These are phyloP conservation scores for Platycheirus rosarum DNA, from an alignment of 2,888 invertebrate species.

Conservation along the genomic window DNA sequence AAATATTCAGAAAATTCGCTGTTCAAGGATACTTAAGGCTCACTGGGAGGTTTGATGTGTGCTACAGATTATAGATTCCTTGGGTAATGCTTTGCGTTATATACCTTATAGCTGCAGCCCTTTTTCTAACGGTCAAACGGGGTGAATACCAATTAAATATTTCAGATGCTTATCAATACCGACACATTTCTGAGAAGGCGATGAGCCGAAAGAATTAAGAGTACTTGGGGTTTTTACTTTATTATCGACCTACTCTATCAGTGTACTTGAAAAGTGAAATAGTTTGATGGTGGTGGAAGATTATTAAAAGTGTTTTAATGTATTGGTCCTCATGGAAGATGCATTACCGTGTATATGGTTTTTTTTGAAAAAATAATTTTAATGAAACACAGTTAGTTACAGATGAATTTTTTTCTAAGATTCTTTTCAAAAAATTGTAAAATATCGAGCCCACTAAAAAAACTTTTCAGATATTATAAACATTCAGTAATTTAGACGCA, in stretches of 20 bases:
- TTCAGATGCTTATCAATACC: slow-evolving; percentile 66
- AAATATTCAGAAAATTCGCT: slow-evolving; percentile 4
- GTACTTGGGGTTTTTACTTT: slow-evolving; percentile 61
- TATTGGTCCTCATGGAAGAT: neutral
- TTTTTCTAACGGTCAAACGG: slow-evolving; percentile 68
- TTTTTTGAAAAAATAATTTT: too few relatives aligned
- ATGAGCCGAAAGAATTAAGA: slow-evolving; percentile 70
- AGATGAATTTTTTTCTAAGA: too few relatives aligned
- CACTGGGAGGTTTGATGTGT: slow-evolving; percentile 59
- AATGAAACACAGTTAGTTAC: too few relatives aligned
- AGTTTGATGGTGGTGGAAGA: slow-evolving; percentile 68
- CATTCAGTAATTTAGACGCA: too few relatives aligned
- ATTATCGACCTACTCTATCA: slow-evolving; percentile 51
- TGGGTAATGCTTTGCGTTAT: slow-evolving; percentile 3
- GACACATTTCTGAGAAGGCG: slow-evolving; percentile 60
- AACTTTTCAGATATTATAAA: too few relatives aligned
- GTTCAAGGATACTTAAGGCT: slow-evolving; percentile 57
- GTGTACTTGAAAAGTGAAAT: slow-evolving; percentile 60
- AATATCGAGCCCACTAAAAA: too few relatives aligned
- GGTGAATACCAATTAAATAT: slow-evolving; percentile 68
- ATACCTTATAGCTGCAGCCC: slow-evolving; percentile 23
- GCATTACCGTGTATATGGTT: too few relatives aligned
- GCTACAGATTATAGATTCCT: slow-evolving; percentile 16
- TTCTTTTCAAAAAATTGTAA: too few relatives aligned
- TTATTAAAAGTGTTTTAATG: slow-evolving; percentile 30